A percentile compares a stretch with the other conserved stretches of the same genome.
Conservation (phyloP, 2,888 invertebrate species). For the Desoria tigrina region DNA sequence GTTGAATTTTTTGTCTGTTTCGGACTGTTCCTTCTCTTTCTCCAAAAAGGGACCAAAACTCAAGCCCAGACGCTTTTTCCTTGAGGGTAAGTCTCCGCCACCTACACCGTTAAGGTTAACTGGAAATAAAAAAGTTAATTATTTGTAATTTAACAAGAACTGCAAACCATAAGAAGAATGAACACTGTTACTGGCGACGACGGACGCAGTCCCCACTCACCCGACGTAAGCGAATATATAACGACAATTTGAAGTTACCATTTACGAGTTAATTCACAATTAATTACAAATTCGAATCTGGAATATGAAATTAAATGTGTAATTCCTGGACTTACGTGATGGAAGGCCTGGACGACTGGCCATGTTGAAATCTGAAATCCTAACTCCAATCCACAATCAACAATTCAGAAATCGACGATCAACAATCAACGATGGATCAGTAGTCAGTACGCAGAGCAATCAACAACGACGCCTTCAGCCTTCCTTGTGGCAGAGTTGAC, state of each 20-base stretch:
- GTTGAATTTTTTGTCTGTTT: conserved; percentile 77
- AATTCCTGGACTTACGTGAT: conserved; percentile 21
- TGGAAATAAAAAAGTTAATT: conserved; percentile 13
- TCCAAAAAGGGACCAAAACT: conserved; percentile 36
- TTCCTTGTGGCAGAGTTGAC: too few relatives aligned
- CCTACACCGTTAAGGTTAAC: conserved; percentile 24
- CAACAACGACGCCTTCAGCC: too few relatives aligned
- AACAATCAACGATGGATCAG: too few relatives aligned
- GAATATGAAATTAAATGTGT: too few relatives aligned
- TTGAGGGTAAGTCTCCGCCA: conserved; percentile 19
- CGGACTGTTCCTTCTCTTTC: conserved; percentile 58
- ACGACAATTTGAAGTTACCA: background rate
- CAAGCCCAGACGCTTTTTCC: conserved; percentile 34
- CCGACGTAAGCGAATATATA: too few relatives aligned
- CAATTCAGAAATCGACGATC: too few relatives aligned
- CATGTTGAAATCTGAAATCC: conserved; percentile 5
- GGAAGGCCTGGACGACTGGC: conserved; percentile 9
- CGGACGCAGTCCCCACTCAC: too few relatives aligned
- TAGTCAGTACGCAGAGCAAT: too few relatives aligned
- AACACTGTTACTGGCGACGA: too few relatives aligned
- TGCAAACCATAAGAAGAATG: too few relatives aligned
- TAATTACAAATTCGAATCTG: too few relatives aligned
- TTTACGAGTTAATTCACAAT: background rate
- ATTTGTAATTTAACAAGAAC: background rate
- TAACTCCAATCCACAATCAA: background rate